Evolutionary conservation across 35 echinoderm and acorn worm species (phyloP).

Genomic region (Heliocidaris erythrogramma): DNA sequence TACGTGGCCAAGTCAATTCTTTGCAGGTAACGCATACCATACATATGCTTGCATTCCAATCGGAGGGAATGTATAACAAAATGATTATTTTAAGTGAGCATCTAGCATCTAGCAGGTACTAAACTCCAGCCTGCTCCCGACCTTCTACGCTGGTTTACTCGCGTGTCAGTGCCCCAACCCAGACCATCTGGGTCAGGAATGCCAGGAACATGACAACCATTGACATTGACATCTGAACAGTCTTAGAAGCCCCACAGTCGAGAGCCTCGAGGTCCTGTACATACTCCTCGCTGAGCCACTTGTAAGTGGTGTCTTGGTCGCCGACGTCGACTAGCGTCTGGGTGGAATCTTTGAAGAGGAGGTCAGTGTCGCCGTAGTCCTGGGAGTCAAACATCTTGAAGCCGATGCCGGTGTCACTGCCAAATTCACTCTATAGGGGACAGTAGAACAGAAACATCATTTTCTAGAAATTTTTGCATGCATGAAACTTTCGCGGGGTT

Average conservation of each 20-base stretch:
- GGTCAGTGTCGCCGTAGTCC: conserved; percentile 49
- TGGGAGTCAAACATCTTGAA: conserved; percentile 81
- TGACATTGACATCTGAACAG: conserved; percentile 15
- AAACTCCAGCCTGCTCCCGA: conserved; percentile 33
- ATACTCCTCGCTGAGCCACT: conserved; percentile 71
- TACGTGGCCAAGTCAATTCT: no score
- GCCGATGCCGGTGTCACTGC: not conserved
- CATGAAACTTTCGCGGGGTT: no score
- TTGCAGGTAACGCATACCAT: no score
- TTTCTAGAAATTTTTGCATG: no score
- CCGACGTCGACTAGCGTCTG: conserved; percentile 37
- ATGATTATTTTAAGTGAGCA: not conserved
- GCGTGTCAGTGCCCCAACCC: not conserved
- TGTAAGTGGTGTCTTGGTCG: conserved; percentile 33
- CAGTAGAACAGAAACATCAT: no score
- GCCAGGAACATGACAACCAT: conserved; percentile 5
- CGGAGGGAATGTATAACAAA: no score
- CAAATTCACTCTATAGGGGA: conserved; percentile 12
- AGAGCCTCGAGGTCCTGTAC: conserved; percentile 53
- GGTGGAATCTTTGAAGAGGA: conserved; percentile 89
- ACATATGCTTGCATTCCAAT: no score
- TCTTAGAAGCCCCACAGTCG: conserved; percentile 31
- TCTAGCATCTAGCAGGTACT: not conserved
- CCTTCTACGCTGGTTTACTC: not conserved
- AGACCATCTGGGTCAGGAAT: conserved; percentile 16